Evolutionary conservation across 1,140 invertebrate genomes (phyloP), one percentile per base, ranked within the genome.

Genomic region (Drosophila lacertosa): DNA sequence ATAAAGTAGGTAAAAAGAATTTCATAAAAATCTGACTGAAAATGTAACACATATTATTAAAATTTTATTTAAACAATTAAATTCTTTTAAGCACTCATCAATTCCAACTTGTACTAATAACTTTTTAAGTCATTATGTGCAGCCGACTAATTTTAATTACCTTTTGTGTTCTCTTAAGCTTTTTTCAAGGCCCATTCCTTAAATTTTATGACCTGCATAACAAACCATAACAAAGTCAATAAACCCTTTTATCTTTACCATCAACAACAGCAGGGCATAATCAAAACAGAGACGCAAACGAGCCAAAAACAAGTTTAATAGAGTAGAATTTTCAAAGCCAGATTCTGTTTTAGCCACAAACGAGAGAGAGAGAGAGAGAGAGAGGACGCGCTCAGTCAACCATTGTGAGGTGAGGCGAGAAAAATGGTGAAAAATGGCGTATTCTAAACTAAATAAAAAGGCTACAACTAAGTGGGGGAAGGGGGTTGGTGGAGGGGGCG

Each of bases 221-320:
- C 51, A 35, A 57, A 57, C 29, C 62, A 47, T 45, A 50, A 54
- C 47, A 54, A 50, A 63, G 76, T 79, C 77, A 79, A 79, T 66
- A 81, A 80, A 81, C 77, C 74, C 58, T 75, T 75, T 57, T 33
- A 53, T 35, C 47, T 37, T 42, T 39, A 39, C 57, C 15, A 50
- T 45, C 48, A 65, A 42, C 45, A 39, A 57, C 15, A 48, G 44
- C 48, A 65, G 51, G 48, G 22, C 65, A 67, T 79, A 81, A 80
- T 64, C 77, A 60, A 77, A 82, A 58, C 66, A 58, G 40, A 40
- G 40, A 37, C 53, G 15, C 62, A 29, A 71, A 71, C 48, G 32
- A 55, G 24, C 32, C 62, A 77, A 70, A 81, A 81, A 77, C 78
- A 40, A 64, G 73, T 80, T 73, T 51, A 68, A 54, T 51, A 63